Conservation (phyloP, 2,888 invertebrate genomes). For the Eudasyphora cyanicolor region DNA sequence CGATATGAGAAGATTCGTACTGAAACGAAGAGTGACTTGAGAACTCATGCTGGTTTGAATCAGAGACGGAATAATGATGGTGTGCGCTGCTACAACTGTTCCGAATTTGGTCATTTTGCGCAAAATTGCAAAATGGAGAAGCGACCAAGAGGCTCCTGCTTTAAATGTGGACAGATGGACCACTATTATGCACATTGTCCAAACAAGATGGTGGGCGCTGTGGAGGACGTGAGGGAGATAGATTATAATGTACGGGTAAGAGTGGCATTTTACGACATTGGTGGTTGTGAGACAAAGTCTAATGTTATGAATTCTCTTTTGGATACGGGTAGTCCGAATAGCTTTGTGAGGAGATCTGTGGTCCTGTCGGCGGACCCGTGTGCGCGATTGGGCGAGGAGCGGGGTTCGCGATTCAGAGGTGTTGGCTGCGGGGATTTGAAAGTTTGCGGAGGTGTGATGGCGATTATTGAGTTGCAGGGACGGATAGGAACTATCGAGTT, state of each 20-base stretch:
- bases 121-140: constrained; percentile 2
- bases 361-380: neutral
- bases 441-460: neutral
- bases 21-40: too few relatives aligned
- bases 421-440: neutral
- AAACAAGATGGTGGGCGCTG: neutral
- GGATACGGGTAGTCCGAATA: neutral
- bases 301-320: neutral
- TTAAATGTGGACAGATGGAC: constrained; percentile 9
- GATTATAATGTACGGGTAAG: constrained; percentile 25
- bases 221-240: neutral
- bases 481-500: too few relatives aligned
- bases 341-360: neutral
- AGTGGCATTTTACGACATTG: neutral
- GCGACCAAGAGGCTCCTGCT: constrained; percentile 23
- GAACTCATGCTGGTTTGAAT: too few relatives aligned
- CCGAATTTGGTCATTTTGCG: constrained; percentile 13
- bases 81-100: constrained; percentile 32
- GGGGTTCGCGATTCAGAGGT: neutral
- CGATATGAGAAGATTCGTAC: constrained; percentile 15
- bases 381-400: neutral
- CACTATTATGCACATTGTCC: constrained; percentile 15
- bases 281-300: neutral
- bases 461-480: neutral
- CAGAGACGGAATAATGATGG: neutral